Percentiles rank a stretch among this genome's conserved stretches.
These are phyloP conservation scores for Eulemur mongoz DNA, from an alignment of 2,797 vertebrate genomes.

Conservation along the genomic window DNA sequence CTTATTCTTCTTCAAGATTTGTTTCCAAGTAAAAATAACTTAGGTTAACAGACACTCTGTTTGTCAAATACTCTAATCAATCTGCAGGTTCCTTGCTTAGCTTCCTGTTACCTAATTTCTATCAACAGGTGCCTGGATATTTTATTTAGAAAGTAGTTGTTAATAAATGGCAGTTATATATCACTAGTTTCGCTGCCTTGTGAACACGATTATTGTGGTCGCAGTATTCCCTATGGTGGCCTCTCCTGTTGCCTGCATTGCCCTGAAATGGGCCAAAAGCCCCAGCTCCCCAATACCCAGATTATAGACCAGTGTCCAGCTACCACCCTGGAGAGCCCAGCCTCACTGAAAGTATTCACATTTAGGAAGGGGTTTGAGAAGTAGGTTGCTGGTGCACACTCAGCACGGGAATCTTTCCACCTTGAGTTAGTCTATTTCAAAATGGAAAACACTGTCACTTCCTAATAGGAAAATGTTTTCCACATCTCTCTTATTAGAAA, in stretches of 20 bases:
- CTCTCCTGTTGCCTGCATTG: background rate
- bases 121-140: background rate
- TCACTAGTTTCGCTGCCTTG: background rate
- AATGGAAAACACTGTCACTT: background rate
- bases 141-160: slow-evolving; percentile 26
- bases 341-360: background rate
- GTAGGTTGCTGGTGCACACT: background rate
- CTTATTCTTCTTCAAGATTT: background rate
- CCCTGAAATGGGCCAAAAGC: background rate
- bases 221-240: background rate
- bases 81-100: background rate
- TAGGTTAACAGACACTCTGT: background rate
- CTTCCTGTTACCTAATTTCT: background rate
- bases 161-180: background rate
- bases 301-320: background rate
- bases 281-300: background rate
- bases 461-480: background rate
- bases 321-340: background rate
- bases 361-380: background rate
- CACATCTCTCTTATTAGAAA: background rate
- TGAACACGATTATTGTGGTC: background rate
- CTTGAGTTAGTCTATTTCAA: background rate
- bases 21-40: slow-evolving; percentile 4
- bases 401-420: background rate
- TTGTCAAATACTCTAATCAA: background rate